phyloP scores from a whole-genome alignment of 1,140 invertebrate species.

The Lasaia peninsularis region DNA sequence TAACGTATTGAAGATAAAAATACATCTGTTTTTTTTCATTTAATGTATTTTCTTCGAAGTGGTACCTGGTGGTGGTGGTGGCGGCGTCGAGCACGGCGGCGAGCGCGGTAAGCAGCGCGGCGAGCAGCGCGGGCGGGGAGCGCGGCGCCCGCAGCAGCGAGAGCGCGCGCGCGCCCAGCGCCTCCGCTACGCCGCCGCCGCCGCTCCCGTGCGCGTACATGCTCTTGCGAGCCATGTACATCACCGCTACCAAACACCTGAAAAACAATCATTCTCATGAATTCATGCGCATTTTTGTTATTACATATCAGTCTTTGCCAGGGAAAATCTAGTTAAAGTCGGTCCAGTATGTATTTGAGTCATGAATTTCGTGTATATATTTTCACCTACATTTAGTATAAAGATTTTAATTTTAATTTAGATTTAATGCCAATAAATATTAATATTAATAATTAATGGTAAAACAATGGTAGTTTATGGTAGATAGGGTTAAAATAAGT shows the following conservation, averaged over 20 bases:
- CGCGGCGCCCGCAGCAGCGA: conserved; percentile 36
- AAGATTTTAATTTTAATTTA: too few species aligned
- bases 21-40: neutral
- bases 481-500: too few species aligned
- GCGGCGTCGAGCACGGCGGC: conserved; percentile 38
- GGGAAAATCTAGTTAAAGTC: too few species aligned
- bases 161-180: conserved; percentile 67
- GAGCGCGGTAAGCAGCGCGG: conserved; percentile 36
- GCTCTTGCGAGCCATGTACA: conserved; percentile 91
- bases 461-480: too few species aligned
- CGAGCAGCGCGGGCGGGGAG: conserved; percentile 48
- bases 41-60: neutral
- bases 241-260: conserved; percentile 91
- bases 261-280: neutral
- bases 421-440: too few species aligned
- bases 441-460: too few species aligned
- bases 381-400: too few species aligned
- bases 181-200: conserved; percentile 53
- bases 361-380: too few species aligned
- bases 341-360: too few species aligned
- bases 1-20: too few species aligned
- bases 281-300: too few species aligned
- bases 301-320: too few species aligned
- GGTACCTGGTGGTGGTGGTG: conserved; percentile 14
- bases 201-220: conserved; percentile 61